A percentile compares a stretch with the other conserved stretches of the same genome.
These are phyloP conservation scores for Lepidochrysops patricia DNA, from an alignment of 2,888 invertebrate genomes.

Conservation along the genomic window DNA sequence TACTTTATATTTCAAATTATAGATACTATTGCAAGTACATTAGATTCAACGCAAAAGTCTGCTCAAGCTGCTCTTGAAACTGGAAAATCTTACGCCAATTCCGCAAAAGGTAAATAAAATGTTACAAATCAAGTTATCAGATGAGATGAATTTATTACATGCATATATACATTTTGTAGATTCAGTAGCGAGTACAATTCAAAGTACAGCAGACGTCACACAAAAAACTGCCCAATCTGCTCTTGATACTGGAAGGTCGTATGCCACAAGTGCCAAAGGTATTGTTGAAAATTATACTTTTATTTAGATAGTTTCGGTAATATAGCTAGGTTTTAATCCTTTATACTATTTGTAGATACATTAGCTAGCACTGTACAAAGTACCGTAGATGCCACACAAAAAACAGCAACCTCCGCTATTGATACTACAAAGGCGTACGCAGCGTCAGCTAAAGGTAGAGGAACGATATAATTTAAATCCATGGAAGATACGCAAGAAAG, in stretches of 20 bases:
- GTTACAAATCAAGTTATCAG: neutral
- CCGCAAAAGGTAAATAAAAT: slow-evolving; percentile 10
- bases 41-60: slow-evolving; percentile 38
- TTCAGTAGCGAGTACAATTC: slow-evolving; percentile 42
- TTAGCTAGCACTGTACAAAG: slow-evolving; percentile 34
- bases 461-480: neutral
- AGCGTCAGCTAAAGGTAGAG: slow-evolving; percentile 39
- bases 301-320: neutral
- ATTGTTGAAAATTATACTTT: slow-evolving; percentile 13
- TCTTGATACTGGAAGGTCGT: slow-evolving; percentile 41
- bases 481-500: neutral
- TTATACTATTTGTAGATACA: slow-evolving; percentile 30
- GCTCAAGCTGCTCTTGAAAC: slow-evolving; percentile 34
- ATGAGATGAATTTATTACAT: slow-evolving; percentile 5
- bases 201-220: slow-evolving; percentile 40
- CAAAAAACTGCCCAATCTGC: slow-evolving; percentile 38
- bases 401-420: slow-evolving; percentile 38
- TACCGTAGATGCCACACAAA: slow-evolving; percentile 40
- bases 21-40: slow-evolving; percentile 45
- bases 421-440: slow-evolving; percentile 43
- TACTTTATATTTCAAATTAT: slow-evolving; percentile 24
- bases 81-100: slow-evolving; percentile 20
- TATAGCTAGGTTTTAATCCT: neutral
- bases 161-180: slow-evolving; percentile 35
- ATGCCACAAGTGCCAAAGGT: slow-evolving; percentile 42